Conservation (phyloP, 2,888 invertebrate species). For the Keiferia lycopersicella region DNA sequence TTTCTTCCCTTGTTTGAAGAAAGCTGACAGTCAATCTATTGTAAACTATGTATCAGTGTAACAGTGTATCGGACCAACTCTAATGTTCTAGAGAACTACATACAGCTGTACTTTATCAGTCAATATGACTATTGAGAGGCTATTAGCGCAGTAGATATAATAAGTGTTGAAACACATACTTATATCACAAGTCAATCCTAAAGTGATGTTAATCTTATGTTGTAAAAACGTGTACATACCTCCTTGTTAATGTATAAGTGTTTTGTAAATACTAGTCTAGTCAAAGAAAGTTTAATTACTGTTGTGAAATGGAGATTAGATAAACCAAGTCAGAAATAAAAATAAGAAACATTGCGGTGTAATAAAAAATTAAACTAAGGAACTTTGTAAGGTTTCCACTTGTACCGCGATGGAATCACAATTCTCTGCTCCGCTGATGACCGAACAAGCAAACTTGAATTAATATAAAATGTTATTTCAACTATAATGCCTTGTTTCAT, state of each 20-base stretch:
- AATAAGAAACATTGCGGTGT: not conserved
- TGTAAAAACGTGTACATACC: conserved; percentile 18
- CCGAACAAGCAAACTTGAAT: too few relatives aligned
- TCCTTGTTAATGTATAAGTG: conserved; percentile 7
- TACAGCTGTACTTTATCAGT: not conserved
- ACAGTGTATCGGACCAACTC: conserved; percentile 7
- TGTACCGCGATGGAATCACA: too few relatives aligned
- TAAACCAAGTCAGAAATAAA: not conserved
- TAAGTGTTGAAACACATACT: not conserved
- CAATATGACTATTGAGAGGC: not conserved
- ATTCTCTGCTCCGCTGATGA: too few relatives aligned
- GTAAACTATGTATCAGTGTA: not conserved
- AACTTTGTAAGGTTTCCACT: not conserved
- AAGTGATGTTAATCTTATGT: not conserved
- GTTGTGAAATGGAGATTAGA: conserved; percentile 13
- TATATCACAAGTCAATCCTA: not conserved
- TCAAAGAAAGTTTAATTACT: conserved; percentile 20
- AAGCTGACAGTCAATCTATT: not conserved
- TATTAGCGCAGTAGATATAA: not conserved
- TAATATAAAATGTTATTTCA: too few relatives aligned
- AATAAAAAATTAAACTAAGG: not conserved
- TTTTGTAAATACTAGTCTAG: conserved; percentile 24
- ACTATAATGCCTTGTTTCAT: too few relatives aligned
- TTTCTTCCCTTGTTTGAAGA: not conserved
- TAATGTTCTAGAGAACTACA: not conserved